Evolutionary conservation across 2,888 invertebrate species (phyloP).

Genomic region (Boloria euphrosyne): DNA sequence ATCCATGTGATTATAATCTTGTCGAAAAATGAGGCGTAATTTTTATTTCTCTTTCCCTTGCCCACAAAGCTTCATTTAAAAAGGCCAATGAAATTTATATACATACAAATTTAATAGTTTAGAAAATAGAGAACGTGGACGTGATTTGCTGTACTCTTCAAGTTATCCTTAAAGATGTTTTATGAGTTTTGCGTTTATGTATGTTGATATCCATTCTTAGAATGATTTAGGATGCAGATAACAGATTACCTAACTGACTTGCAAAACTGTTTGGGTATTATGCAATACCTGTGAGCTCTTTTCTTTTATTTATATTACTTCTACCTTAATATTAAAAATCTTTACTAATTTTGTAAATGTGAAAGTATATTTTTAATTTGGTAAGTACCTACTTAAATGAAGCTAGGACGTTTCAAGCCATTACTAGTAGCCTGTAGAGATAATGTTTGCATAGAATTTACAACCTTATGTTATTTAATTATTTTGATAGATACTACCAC

Average conservation of each 20-base stretch:
- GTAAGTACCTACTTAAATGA: too few relatives aligned
- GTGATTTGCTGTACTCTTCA: background rate
- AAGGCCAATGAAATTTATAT: too few relatives aligned
- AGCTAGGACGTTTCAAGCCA: too few relatives aligned
- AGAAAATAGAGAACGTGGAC: background rate
- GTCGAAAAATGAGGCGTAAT: slow-evolving; percentile 7
- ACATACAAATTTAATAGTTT: background rate
- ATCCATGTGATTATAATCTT: slow-evolving; percentile 1
- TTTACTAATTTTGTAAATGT: too few relatives aligned
- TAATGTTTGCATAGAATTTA: too few relatives aligned
- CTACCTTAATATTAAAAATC: too few relatives aligned
- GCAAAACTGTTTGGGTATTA: slow-evolving; percentile 11
- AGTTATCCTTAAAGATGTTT: slow-evolving; percentile 14
- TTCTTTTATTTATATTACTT: slow-evolving; percentile 2
- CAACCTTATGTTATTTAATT: too few relatives aligned
- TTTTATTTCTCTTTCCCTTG: background rate
- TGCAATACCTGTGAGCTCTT: background rate
- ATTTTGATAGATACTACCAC: too few relatives aligned
- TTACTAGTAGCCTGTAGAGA: too few relatives aligned
- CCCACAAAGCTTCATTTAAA: too few relatives aligned
- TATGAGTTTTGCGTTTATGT: background rate
- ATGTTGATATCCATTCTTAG: slow-evolving; percentile 12
- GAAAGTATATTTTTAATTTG: too few relatives aligned
- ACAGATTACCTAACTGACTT: slow-evolving; percentile 16
- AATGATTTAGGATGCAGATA: slow-evolving; percentile 28